Evolutionary conservation across 2,113 vertebrate genomes (phyloP).

Genomic region (Ancistrus triradiatus): DNA sequence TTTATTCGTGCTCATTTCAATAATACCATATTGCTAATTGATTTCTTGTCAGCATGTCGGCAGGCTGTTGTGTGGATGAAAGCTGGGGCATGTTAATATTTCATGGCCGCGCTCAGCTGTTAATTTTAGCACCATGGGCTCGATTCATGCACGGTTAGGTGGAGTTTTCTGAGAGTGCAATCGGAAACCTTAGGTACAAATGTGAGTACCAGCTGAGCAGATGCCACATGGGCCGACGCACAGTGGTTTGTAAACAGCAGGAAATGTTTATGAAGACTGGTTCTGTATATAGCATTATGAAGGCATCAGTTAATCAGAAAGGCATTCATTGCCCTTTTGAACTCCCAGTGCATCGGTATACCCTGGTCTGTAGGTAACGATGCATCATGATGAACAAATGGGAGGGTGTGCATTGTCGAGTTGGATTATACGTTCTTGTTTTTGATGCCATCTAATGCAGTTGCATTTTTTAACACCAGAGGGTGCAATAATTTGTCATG

Average conservation of each 20-base stretch:
- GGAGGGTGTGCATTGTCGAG: too few relatives aligned
- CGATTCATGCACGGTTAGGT: slow-evolving; percentile 43
- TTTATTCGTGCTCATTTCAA: slow-evolving; percentile 48
- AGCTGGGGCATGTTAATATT: slow-evolving; percentile 59
- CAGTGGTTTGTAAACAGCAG: background rate
- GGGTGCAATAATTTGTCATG: too few relatives aligned
- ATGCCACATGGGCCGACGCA: background rate
- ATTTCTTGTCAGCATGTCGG: slow-evolving; percentile 59
- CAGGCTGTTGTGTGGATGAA: slow-evolving; percentile 64
- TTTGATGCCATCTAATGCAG: too few relatives aligned
- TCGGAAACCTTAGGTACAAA: slow-evolving; percentile 16
- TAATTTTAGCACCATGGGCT: slow-evolving; percentile 34
- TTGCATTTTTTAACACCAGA: too few relatives aligned
- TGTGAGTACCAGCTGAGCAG: background rate
- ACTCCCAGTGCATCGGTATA: too few relatives aligned
- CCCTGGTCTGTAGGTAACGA: too few relatives aligned
- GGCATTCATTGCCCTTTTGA: background rate
- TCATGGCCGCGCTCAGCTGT: slow-evolving; percentile 40
- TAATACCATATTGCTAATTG: slow-evolving; percentile 63
- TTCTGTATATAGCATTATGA: slow-evolving; percentile 9
- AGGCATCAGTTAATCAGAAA: slow-evolving; percentile 49
- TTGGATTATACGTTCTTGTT: too few relatives aligned
- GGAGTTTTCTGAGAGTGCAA: slow-evolving; percentile 40
- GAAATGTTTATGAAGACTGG: background rate
- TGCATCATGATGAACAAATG: too few relatives aligned